A percentile compares a stretch with the other conserved stretches of the same genome.
Conservation (phyloP, 2,797 vertebrate species). For the Thripadectes ignobilis region DNA sequence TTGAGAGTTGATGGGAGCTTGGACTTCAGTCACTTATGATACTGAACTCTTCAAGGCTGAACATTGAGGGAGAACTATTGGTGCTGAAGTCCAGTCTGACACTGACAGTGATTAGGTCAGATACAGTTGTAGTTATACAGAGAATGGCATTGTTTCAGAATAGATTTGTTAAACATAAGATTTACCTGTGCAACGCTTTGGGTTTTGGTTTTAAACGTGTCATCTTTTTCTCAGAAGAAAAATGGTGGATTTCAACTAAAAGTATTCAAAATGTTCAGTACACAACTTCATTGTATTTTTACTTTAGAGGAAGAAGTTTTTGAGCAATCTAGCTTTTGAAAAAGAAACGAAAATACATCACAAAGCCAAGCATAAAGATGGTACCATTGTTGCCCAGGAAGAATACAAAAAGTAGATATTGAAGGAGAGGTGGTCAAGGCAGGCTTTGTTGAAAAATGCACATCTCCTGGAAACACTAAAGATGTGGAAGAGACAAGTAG, state of each 20-base stretch:
- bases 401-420: constrained; percentile 75
- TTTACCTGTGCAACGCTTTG: not conserved
- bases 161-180: not conserved
- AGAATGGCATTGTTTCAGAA: not conserved
- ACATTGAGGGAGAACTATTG: not conserved
- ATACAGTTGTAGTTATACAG: not conserved
- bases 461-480: not conserved
- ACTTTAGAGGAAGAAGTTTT: constrained; percentile 76
- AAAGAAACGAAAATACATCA: constrained; percentile 78
- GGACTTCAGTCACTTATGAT: not conserved
- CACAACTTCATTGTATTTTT: not conserved
- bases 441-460: constrained; percentile 76
- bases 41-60: not conserved
- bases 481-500: not conserved
- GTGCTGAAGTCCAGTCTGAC: not conserved
- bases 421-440: constrained; percentile 81
- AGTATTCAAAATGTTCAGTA: not conserved
- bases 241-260: not conserved
- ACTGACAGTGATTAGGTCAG: not conserved
- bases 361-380: constrained; percentile 76
- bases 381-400: constrained; percentile 76
- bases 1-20: not conserved
- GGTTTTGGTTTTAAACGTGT: not conserved
- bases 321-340: constrained; percentile 79
- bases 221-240: not conserved